A percentile compares a stretch with the other conserved stretches of the same genome.
Evolutionary conservation across 2,113 vertebrate genomes (phyloP).

Genomic region (Laterallus jamaicensis): DNA sequence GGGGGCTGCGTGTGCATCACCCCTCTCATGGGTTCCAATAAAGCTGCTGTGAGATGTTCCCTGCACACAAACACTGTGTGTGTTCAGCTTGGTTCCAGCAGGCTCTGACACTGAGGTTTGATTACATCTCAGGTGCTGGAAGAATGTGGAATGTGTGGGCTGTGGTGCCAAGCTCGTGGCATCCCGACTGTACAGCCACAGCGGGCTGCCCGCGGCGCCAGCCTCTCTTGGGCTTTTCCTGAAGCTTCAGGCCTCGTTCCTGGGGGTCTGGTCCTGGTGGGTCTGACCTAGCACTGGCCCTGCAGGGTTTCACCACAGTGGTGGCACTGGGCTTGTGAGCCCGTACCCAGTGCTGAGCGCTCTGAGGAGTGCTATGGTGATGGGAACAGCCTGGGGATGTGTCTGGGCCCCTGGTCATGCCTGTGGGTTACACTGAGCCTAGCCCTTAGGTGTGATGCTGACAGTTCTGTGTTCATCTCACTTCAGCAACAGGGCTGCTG

Average conservation of each 20-base stretch:
- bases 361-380: accelerated
- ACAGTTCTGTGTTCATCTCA: neutral
- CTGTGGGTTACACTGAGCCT: too few species aligned
- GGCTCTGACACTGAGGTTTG: neutral
- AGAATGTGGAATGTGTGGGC: accelerated
- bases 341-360: accelerated
- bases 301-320: neutral
- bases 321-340: too few species aligned
- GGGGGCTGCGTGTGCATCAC: accelerated
- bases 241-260: neutral
- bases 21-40: neutral
- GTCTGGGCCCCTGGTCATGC: accelerated
- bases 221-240: neutral
- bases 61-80: accelerated
- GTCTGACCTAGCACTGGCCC: accelerated
- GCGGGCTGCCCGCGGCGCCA: accelerated
- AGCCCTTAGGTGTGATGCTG: accelerated
- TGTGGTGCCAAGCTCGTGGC: accelerated
- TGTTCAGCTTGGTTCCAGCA: neutral
- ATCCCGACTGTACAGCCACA: accelerated
- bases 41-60: neutral
- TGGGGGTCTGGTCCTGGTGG: accelerated
- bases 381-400: neutral
- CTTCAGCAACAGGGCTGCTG: neutral
- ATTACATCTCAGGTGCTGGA: neutral